phyloP scores from a whole-genome alignment of 35 echinoderm and acorn worm species.

The Ptychodera flava region DNA sequence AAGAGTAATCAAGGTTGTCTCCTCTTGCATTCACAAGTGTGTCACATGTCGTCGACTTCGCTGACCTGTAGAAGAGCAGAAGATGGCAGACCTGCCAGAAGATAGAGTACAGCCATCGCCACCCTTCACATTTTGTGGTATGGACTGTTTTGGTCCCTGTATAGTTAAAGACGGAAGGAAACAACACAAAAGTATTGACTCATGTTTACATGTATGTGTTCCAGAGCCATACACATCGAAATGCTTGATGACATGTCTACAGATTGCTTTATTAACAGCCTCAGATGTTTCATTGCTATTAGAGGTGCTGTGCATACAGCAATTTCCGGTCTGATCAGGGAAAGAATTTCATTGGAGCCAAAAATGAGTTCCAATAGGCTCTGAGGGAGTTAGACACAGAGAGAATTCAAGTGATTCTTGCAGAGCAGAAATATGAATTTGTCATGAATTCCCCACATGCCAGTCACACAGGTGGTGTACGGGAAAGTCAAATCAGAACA shows the following conservation, averaged over 20 bases:
- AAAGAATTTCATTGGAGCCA: slow-evolving; percentile 46
- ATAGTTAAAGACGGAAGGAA: slow-evolving; percentile 42
- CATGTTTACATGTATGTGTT: slow-evolving; percentile 53
- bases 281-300: slow-evolving; percentile 17
- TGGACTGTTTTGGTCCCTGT: slow-evolving; percentile 62
- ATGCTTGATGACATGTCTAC: slow-evolving; percentile 16
- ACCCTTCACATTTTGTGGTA: slow-evolving; percentile 42
- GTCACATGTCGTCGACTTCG: slow-evolving; percentile 26
- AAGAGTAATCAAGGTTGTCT: slow-evolving; percentile 49
- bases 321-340: slow-evolving; percentile 47
- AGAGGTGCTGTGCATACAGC: not conserved
- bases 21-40: slow-evolving; percentile 24
- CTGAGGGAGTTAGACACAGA: not conserved
- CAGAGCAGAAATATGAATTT: slow-evolving; percentile 7
- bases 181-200: slow-evolving; percentile 41
- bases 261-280: slow-evolving; percentile 24
- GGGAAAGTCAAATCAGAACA: slow-evolving; percentile 27
- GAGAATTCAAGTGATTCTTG: slow-evolving; percentile 12
- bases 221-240: slow-evolving; percentile 44
- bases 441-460: slow-evolving; percentile 37
- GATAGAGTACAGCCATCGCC: slow-evolving; percentile 42
- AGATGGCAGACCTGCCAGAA: slow-evolving; percentile 55
- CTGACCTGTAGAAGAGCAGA: slow-evolving; percentile 22
- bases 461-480: slow-evolving; percentile 19
- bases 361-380: slow-evolving; percentile 9